A percentile compares a stretch with the other conserved stretches of the same genome.
Conservation (phyloP, 2,113 vertebrate genomes). For the Mustela nigripes region DNA sequence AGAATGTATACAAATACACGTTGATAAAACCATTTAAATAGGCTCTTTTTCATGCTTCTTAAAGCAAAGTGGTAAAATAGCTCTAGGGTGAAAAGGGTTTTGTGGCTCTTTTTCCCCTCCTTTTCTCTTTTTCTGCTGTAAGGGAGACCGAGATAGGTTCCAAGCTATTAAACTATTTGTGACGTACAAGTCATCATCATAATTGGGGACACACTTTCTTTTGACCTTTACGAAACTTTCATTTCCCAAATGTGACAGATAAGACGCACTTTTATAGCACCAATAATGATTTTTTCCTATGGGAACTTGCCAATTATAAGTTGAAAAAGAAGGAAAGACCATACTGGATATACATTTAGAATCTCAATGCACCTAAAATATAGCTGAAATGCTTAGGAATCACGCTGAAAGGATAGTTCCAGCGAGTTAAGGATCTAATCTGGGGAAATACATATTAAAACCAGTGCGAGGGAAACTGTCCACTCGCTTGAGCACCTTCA, state of each 20-base stretch:
- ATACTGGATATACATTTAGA: constrained; percentile 81
- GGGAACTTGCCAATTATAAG: constrained; percentile 90
- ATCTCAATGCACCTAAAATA: constrained; percentile 80
- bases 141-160: constrained; percentile 82
- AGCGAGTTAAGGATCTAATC: background rate
- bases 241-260: constrained; percentile 93
- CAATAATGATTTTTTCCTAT: constrained; percentile 89
- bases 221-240: constrained; percentile 91
- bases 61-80: constrained; percentile 59
- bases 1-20: constrained; percentile 42
- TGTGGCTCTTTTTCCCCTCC: background rate
- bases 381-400: constrained; percentile 77
- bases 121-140: constrained; percentile 65
- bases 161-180: constrained; percentile 91
- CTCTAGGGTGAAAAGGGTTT: background rate
- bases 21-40: background rate
- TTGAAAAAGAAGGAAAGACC: constrained; percentile 81
- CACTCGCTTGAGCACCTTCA: background rate
- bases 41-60: constrained; percentile 58
- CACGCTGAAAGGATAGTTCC: constrained; percentile 61
- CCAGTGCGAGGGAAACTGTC: background rate
- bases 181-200: constrained; percentile 93
- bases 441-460: constrained; percentile 42
- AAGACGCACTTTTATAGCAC: constrained; percentile 87
- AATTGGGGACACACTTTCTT: constrained; percentile 97